Conservation (phyloP, 2,797 vertebrate genomes). For the Tokudaia muenninki region DNA sequence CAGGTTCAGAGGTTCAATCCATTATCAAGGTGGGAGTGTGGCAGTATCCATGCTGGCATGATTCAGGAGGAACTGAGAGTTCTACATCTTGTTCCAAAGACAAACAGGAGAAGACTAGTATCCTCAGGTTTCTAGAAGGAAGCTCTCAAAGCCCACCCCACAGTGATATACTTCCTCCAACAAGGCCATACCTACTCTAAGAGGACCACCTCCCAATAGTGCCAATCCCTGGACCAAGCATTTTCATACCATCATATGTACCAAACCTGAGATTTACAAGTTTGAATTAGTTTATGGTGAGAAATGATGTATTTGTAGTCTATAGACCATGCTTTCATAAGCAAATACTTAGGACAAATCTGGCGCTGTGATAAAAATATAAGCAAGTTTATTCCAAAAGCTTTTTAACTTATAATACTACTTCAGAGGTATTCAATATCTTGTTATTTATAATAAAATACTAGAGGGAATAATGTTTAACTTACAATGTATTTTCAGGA, state of each 20-base stretch:
- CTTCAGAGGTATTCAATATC: not conserved
- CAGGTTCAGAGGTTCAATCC: not conserved
- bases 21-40: not conserved
- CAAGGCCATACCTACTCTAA: not conserved
- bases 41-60: not conserved
- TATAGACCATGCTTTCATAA: not conserved
- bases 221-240: not conserved
- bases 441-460: not conserved
- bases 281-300: not conserved
- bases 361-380: not conserved
- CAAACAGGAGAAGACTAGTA: not conserved
- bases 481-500: not conserved
- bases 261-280: not conserved
- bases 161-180: not conserved
- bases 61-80: not conserved
- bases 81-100: not conserved
- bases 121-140: not conserved
- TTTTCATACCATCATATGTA: not conserved
- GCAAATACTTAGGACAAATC: not conserved
- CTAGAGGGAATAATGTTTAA: not conserved
- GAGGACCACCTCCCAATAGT: not conserved
- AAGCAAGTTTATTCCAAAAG: not conserved
- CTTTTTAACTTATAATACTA: not conserved
- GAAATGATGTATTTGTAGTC: not conserved
- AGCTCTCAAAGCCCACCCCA: not conserved